phyloP scores from a whole-genome alignment of 2,888 invertebrate genomes.

The Dasysyrphus albostriatus region DNA sequence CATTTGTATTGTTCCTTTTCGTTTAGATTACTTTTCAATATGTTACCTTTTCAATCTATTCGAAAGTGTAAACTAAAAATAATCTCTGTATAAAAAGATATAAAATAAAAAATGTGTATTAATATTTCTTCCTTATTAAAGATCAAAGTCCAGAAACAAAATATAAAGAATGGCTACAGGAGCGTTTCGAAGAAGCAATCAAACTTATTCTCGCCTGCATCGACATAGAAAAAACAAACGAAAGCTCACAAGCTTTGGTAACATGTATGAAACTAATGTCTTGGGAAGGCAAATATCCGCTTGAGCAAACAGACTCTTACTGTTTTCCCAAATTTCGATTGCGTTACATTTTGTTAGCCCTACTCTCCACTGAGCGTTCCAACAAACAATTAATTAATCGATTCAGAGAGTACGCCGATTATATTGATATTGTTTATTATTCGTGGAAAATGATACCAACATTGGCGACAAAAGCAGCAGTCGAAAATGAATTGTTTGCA shows the following conservation, averaged over 20 bases:
- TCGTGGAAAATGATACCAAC: constrained; percentile 87
- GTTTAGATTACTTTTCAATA: too few relatives aligned
- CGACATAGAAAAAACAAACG: constrained; percentile 84
- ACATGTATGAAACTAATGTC: constrained; percentile 90
- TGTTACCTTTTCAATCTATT: too few relatives aligned
- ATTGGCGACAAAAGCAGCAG: constrained; percentile 85
- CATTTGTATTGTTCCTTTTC: too few relatives aligned
- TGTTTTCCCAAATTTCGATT: constrained; percentile 88
- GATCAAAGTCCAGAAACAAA: constrained; percentile 86
- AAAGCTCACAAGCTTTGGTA: constrained; percentile 87
- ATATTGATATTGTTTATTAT: constrained; percentile 90
- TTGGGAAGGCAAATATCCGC: constrained; percentile 89
- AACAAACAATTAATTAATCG: constrained; percentile 87
- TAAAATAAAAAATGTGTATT: too few relatives aligned
- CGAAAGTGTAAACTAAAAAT: too few relatives aligned
- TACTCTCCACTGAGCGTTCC: constrained; percentile 87
- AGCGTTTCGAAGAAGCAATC: constrained; percentile 88
- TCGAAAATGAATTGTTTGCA: constrained; percentile 85
- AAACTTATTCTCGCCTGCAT: constrained; percentile 86
- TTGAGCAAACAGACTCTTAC: constrained; percentile 84
- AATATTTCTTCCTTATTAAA: constrained; percentile 73
- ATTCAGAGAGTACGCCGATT: constrained; percentile 90
- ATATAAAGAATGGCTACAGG: constrained; percentile 88
- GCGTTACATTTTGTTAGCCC: constrained; percentile 87
- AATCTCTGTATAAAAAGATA: too few relatives aligned